A percentile compares a stretch with the other conserved stretches of the same genome.
phyloP scores from a whole-genome alignment of 2,113 vertebrate genomes.

The Tragelaphus scriptus region DNA sequence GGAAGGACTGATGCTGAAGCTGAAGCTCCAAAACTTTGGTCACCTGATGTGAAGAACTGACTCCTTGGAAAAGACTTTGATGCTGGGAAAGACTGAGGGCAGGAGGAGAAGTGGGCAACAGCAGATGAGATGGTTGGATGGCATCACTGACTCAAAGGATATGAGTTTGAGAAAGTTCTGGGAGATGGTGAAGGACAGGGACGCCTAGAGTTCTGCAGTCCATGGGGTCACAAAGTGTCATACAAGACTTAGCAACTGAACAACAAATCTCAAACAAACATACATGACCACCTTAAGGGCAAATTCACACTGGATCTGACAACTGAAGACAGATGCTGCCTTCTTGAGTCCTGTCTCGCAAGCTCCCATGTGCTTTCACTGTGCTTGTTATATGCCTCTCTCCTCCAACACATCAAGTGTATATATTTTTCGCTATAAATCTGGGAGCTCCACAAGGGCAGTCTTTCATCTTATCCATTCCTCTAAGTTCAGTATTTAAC shows the following conservation, averaged over 20 bases:
- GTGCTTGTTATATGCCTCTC: not conserved
- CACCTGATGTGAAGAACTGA: not conserved
- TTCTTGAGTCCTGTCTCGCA: not conserved
- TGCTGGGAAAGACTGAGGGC: not conserved
- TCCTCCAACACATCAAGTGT: not conserved
- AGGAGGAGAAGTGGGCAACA: not conserved
- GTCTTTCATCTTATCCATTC: not conserved
- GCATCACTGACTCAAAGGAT: not conserved
- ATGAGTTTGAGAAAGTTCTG: not conserved
- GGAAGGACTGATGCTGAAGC: not conserved
- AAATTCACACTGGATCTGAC: not conserved
- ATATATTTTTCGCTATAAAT: not conserved
- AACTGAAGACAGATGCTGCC: not conserved
- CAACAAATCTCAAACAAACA: not conserved
- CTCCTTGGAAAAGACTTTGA: not conserved
- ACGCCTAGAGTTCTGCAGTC: not conserved
- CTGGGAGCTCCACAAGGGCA: not conserved
- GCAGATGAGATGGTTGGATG: not conserved
- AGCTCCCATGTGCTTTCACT: not conserved
- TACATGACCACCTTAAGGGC: not conserved
- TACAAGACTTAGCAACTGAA: not conserved
- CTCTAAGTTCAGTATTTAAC: not conserved
- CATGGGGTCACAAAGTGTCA: not conserved
- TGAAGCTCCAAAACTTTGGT: not conserved
- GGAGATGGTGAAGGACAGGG: not conserved